Base-by-base conservation (phyloP, 64 coral and sea anemone species). In the Platygyra sinensis region DNA sequence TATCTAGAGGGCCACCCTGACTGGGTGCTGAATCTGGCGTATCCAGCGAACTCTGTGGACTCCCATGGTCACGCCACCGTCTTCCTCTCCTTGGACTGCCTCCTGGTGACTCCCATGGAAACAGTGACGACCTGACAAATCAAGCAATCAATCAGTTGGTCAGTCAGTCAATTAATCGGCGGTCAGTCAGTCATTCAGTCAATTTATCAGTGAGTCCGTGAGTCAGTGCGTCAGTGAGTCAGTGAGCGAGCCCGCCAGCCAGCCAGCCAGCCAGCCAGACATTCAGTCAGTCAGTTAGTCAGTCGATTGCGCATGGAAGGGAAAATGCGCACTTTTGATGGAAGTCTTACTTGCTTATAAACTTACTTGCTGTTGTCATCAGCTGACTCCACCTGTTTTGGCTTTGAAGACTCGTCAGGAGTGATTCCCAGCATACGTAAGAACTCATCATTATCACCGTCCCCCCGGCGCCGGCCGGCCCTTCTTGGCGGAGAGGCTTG, bases 351-450 rank as follows among this genome's bases (percentile, higher is more conserved):
- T 16, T 57, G 54, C 54, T 12, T 57, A 16, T 57, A 57, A 14
- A 57, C 76, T 78, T 63, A 89, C 87, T 89, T 89, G 62, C 36
- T 29, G 62, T 19, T 31, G 17, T 89, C 76, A 69, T 38, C 24
- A 59, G 67, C 39, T 75, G 51, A 28, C 72, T 30, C 27, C 29
- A 67, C n/a, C 62, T 78, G 65, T 57, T 76, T 76, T 76, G 90
- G 31, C 46, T 88, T 75, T 1, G 82, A 75, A 71, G 72, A 32
- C 20, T 93, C 95, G 81, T 93, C 92, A 86, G 92, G 73, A 2
- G 91, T 87, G 24, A 96, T 93, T 36, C 91, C 95, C 33, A 96
- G 55, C 95, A 96, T 93, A 52, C 80, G 93, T 2, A 96, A 80
- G 73, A 93, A 96, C 24, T 96, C 88, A 24, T 96, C 95, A 72